These are phyloP conservation scores for Lucifuga dentata DNA, from an alignment of 2,113 vertebrate species.

Conservation along the genomic window DNA sequence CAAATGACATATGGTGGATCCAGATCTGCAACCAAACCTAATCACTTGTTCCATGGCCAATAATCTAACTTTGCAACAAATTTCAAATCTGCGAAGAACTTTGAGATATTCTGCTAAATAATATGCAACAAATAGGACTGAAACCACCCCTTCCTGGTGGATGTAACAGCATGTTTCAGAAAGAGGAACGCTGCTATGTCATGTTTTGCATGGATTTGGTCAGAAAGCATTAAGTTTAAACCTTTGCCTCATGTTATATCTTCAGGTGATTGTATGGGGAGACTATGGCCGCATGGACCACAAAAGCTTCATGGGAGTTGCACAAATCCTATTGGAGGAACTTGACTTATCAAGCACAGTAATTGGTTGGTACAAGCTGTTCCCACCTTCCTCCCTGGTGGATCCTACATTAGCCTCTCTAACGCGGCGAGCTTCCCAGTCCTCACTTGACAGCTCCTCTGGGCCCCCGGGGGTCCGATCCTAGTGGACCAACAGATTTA, in stretches of 20 bases:
- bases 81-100: too few species aligned
- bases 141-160: too few species aligned
- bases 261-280: slow-evolving; percentile 97
- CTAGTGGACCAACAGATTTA: slow-evolving; percentile 85
- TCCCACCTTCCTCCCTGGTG: slow-evolving; percentile 96
- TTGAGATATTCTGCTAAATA: too few species aligned
- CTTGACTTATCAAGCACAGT: slow-evolving; percentile 97
- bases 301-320: slow-evolving; percentile 99
- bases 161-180: too few species aligned
- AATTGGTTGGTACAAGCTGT: slow-evolving; percentile 99
- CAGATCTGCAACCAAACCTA: too few species aligned
- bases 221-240: too few species aligned
- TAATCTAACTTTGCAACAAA: too few species aligned
- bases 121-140: too few species aligned
- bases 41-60: too few species aligned
- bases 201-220: too few species aligned
- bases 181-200: too few species aligned
- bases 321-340: slow-evolving; percentile 97
- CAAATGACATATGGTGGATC: too few species aligned
- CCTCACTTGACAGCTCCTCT: slow-evolving; percentile 96
- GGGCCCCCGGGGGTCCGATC: slow-evolving; percentile 93
- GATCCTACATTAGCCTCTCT: slow-evolving; percentile 95
- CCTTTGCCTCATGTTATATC: slow-evolving; percentile 48
- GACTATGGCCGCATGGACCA: slow-evolving; percentile 99
- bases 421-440: slow-evolving; percentile 95